Conservation (phyloP, 35 echinoderm and acorn worm species). For the Apostichopus californicus region DNA sequence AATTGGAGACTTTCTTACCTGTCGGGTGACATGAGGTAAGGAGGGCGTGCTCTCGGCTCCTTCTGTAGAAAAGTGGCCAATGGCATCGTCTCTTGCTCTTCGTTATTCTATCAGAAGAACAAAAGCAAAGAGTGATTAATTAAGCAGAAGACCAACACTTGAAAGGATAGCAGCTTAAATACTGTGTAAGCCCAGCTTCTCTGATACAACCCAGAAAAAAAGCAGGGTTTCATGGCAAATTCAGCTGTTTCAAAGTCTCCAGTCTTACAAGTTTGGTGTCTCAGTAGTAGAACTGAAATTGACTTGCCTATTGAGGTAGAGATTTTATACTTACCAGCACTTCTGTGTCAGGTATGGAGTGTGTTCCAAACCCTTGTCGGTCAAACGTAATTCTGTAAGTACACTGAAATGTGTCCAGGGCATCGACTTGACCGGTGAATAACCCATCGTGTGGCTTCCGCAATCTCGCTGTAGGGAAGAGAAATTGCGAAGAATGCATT, state of each 20-base stretch:
- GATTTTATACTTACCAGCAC: constrained; percentile 74
- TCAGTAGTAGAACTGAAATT: no score
- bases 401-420: constrained; percentile 71
- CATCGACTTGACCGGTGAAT: constrained; percentile 95
- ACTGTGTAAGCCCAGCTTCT: no score
- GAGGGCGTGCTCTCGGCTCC: constrained; percentile 62
- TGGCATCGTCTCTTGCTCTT: constrained; percentile 87
- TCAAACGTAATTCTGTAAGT: constrained; percentile 96
- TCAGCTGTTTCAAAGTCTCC: no score
- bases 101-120: constrained; percentile 71
- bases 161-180: no score
- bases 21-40: constrained; percentile 74
- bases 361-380: constrained; percentile 78
- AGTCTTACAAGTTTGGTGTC: no score
- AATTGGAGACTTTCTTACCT: constrained; percentile 53
- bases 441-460: constrained; percentile 73
- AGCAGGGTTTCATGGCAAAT: no score
- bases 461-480: constrained; percentile 69
- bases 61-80: constrained; percentile 85
- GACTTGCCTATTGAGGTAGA: no score
- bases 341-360: constrained; percentile 91
- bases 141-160: no score
- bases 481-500: neutral
- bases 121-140: constrained; percentile 10
- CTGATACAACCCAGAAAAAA: no score